Evolutionary conservation across 2,797 vertebrate species (phyloP).

Genomic region (Hylomyscus alleni): DNA sequence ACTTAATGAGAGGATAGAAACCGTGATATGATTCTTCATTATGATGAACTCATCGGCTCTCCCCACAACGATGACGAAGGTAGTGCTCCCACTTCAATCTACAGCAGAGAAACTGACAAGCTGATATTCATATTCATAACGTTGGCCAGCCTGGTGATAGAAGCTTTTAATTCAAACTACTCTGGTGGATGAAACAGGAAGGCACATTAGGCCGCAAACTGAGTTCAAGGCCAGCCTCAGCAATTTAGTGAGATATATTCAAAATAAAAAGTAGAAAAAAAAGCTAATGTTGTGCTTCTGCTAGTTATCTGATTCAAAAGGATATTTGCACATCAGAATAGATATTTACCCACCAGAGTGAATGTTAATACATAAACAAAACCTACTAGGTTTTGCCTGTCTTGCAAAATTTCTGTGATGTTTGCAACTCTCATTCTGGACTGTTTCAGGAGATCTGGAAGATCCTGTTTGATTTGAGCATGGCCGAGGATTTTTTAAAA

Average conservation of each 20-base stretch:
- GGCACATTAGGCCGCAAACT: not conserved
- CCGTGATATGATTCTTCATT: not conserved
- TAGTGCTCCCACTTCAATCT: not conserved
- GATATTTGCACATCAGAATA: conserved; percentile 68
- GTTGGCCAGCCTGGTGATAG: not conserved
- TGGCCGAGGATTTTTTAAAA: not conserved
- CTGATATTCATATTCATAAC: not conserved
- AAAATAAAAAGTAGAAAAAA: not conserved
- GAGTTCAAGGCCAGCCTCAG: not conserved
- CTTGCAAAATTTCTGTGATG: not conserved
- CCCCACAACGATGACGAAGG: not conserved
- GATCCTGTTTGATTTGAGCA: conserved; percentile 2
- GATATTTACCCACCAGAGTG: conserved; percentile 41
- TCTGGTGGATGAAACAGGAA: not conserved
- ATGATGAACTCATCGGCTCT: not conserved
- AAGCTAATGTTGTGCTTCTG: not conserved
- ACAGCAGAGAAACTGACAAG: conserved; percentile 26
- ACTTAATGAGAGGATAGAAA: conserved; percentile 7
- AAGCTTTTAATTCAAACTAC: not conserved
- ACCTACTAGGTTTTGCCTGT: not conserved
- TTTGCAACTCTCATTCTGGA: conserved; percentile 11
- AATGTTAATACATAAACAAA: conserved; percentile 56
- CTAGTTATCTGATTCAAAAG: conserved; percentile 54
- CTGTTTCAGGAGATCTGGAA: conserved; percentile 13
- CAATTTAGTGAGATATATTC: not conserved